Percentiles rank a stretch among this genome's conserved stretches.
These are phyloP conservation scores for Galemys pyrenaicus DNA, from an alignment of 2,113 vertebrate genomes.

Conservation along the genomic window DNA sequence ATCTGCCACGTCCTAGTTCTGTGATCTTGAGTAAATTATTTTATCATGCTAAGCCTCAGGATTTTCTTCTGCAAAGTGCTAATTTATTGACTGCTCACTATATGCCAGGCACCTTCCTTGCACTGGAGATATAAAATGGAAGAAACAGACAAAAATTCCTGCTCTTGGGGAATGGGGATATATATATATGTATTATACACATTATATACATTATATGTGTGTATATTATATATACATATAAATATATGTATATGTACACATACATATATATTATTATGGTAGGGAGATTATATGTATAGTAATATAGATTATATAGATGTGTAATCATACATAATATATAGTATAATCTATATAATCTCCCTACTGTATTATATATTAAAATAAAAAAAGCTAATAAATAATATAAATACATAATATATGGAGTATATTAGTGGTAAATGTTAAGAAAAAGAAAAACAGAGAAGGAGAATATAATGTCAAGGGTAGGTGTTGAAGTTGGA, in stretches of 20 bases:
- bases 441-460: neutral
- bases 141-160: neutral
- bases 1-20: neutral
- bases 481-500: neutral
- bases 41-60: neutral
- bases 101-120: neutral
- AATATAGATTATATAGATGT: no score
- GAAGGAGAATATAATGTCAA: neutral
- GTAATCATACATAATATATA: no score
- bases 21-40: neutral
- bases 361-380: no score
- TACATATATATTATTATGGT: no score
- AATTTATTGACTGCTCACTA: neutral
- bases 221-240: no score
- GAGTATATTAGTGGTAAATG: neutral
- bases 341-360: no score
- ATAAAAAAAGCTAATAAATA: no score
- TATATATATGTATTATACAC: no score
- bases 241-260: no score
- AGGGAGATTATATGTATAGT: no score
- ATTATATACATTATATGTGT: no score
- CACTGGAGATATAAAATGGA: neutral
- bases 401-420: neutral
- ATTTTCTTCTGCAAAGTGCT: constrained; percentile 14
- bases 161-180: neutral